Conservation (phyloP, 2,113 vertebrate genomes). For the Hypocryptadius cinnamomeus region DNA sequence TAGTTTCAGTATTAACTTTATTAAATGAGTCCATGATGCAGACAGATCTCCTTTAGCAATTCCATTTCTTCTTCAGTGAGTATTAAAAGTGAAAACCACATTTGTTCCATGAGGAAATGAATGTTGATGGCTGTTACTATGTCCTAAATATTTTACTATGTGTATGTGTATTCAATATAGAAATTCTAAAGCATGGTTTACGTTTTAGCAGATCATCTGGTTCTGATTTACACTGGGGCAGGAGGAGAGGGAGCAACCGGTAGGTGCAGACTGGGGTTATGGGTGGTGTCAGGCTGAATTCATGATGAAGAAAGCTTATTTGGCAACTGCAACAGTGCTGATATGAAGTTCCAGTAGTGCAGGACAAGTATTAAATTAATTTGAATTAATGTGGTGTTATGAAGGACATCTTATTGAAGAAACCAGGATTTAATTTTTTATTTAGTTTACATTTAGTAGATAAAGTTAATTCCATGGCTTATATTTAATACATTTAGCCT, state of each 20-base stretch:
- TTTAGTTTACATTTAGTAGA: background rate
- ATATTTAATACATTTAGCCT: background rate
- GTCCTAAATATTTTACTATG: background rate
- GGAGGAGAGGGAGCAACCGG: background rate
- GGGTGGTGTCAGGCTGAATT: background rate
- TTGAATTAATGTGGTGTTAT: background rate
- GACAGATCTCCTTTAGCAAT: background rate
- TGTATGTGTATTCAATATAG: background rate
- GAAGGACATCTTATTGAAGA: conserved; percentile 9
- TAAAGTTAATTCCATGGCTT: background rate
- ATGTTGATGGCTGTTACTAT: background rate
- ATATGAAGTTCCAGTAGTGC: background rate
- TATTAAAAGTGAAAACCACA: background rate
- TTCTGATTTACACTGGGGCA: background rate
- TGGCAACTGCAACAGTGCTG: background rate
- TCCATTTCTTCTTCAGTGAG: background rate
- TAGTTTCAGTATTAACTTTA: background rate
- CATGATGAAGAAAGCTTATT: background rate
- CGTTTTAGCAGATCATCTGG: background rate
- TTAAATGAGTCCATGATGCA: background rate
- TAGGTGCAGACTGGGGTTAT: background rate
- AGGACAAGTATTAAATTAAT: background rate
- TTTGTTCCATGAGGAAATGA: background rate
- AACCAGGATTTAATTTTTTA: background rate
- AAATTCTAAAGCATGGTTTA: background rate